A percentile compares a stretch with the other conserved stretches of the same genome.
These are phyloP conservation scores for Rotaria magnacalcarata DNA, from an alignment of 2,888 invertebrate genomes.

Conservation along the genomic window DNA sequence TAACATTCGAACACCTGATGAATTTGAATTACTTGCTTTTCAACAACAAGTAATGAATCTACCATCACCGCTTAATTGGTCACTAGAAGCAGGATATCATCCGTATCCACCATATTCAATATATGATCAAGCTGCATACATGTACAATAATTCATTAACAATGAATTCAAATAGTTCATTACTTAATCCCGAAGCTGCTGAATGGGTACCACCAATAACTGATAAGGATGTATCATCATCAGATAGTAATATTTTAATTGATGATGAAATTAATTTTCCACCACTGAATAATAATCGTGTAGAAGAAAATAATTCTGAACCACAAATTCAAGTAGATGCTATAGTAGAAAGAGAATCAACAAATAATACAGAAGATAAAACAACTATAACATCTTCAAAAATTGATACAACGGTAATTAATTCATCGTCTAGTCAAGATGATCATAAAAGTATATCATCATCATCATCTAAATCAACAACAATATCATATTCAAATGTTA, in stretches of 20 bases:
- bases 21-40: constrained; percentile 12
- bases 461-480: not conserved
- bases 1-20: constrained; percentile 21
- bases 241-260: constrained; percentile 7
- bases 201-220: not conserved
- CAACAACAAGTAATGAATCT: not conserved
- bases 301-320: constrained; percentile 14
- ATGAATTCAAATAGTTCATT: constrained; percentile 7
- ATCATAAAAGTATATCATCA: not conserved
- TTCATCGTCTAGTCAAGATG: not conserved
- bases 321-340: not conserved
- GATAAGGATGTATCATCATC: not conserved
- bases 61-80: not conserved
- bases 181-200: constrained; percentile 23
- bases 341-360: not conserved
- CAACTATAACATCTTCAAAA: not conserved
- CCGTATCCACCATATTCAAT: not conserved
- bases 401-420: not conserved
- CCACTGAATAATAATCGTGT: not conserved
- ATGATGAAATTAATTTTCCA: constrained; percentile 19
- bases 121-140: not conserved
- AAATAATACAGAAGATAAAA: not conserved
- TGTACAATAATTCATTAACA: not conserved
- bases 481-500: not conserved
- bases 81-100: not conserved